These are phyloP conservation scores for Garrulus glandarius DNA, from an alignment of 2,797 vertebrate genomes.

Conservation along the genomic window DNA sequence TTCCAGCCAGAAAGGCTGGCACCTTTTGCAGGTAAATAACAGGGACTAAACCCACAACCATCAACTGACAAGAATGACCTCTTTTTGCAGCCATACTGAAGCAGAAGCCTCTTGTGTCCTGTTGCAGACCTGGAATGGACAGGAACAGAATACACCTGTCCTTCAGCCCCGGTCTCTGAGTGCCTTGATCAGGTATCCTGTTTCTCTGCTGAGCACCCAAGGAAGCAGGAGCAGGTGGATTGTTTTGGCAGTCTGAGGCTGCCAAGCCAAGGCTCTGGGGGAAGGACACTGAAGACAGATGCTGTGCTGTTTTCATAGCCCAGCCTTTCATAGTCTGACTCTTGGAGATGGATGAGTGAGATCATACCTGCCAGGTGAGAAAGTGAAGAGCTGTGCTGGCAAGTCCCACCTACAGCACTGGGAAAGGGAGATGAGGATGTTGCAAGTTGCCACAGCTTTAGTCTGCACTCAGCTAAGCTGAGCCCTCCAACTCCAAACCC, in stretches of 20 bases:
- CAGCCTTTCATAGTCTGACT: neutral
- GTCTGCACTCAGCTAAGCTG: neutral
- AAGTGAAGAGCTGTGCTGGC: neutral
- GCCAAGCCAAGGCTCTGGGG: neutral
- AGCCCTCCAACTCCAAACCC: neutral
- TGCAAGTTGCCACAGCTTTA: neutral
- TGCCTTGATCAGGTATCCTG: neutral
- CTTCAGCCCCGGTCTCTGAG: fast-evolving
- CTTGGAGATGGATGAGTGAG: neutral
- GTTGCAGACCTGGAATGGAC: neutral
- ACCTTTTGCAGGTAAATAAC: neutral
- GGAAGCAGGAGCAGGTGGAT: neutral
- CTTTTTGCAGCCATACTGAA: neutral
- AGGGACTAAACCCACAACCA: neutral
- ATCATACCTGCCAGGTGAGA: neutral
- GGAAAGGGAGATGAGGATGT: neutral
- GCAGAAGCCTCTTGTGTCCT: neutral
- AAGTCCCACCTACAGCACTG: neutral
- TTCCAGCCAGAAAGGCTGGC: neutral
- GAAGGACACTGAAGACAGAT: neutral
- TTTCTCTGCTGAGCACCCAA: neutral
- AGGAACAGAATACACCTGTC: neutral
- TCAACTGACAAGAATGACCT: fast-evolving
- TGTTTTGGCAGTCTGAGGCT: neutral
- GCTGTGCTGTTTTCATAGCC: neutral